These are phyloP conservation scores for Crotalus viridis DNA, from an alignment of 2,113 vertebrate species.

Conservation along the genomic window DNA sequence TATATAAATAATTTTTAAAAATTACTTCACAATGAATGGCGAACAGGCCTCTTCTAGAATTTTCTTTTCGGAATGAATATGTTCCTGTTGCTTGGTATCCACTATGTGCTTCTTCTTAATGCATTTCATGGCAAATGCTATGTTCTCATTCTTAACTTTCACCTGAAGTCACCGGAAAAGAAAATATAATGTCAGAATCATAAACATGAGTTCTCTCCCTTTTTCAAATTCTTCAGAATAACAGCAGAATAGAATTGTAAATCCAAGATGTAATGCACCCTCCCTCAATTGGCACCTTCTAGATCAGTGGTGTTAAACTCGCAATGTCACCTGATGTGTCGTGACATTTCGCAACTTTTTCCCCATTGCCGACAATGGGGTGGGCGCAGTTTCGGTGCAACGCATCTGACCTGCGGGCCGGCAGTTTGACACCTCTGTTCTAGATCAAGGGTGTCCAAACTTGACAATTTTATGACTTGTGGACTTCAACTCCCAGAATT, in stretches of 20 bases:
- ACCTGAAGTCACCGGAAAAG: slow-evolving; percentile 69
- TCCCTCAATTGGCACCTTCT: not conserved
- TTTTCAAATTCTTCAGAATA: not conserved
- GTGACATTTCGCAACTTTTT: no score
- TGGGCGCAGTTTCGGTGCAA: no score
- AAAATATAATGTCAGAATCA: not conserved
- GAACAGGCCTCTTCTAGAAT: slow-evolving; percentile 85
- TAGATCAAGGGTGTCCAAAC: no score
- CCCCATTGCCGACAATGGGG: no score
- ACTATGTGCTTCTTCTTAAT: slow-evolving; percentile 91
- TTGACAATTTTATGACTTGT: no score
- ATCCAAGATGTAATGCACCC: not conserved
- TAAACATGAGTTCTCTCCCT: not conserved
- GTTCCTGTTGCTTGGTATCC: slow-evolving; percentile 90
- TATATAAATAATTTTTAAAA: not conserved
- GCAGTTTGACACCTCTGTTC: no score
- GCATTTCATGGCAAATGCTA: slow-evolving; percentile 89
- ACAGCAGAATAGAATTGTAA: not conserved
- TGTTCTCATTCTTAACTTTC: slow-evolving; percentile 85
- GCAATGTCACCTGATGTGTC: no score
- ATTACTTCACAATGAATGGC: slow-evolving; percentile 86
- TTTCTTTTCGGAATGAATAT: slow-evolving; percentile 90
- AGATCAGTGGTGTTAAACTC: no score
- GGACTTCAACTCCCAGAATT: no score
- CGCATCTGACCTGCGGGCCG: no score